Percentiles rank a stretch among this genome's conserved stretches.
phyloP scores from a whole-genome alignment of 2,888 invertebrate species.

The Dynastes maya region DNA sequence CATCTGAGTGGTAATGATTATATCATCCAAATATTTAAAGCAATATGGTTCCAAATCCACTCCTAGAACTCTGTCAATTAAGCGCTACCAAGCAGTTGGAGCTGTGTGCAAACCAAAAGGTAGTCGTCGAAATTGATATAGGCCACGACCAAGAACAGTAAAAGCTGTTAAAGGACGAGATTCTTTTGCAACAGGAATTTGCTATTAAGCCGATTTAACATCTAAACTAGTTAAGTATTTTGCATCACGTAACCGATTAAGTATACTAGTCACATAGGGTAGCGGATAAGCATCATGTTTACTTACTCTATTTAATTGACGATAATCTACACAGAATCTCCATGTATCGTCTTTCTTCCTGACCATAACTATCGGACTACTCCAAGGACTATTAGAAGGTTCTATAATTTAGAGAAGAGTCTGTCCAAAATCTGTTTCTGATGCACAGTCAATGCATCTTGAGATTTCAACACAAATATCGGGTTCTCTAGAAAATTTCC shows the following conservation, averaged over 20 bases:
- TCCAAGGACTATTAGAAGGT: constrained; percentile 55
- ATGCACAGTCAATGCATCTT: background rate
- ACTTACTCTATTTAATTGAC: constrained; percentile 61
- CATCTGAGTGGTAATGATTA: constrained; percentile 1
- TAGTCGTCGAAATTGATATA: constrained; percentile 56
- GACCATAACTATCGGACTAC: constrained; percentile 54
- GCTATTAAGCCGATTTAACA: constrained; percentile 60
- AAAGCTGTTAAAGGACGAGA: constrained; percentile 53
- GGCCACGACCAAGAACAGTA: constrained; percentile 53
- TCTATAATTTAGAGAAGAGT: constrained; percentile 54
- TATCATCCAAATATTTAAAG: background rate
- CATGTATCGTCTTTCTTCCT: constrained; percentile 56
- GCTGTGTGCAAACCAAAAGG: constrained; percentile 61
- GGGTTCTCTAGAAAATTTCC: constrained; percentile 33
- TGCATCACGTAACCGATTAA: constrained; percentile 60
- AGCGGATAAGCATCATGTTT: constrained; percentile 61
- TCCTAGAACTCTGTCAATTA: constrained; percentile 59
- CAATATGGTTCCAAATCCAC: constrained; percentile 42
- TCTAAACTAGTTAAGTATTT: constrained; percentile 62
- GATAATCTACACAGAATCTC: constrained; percentile 61
- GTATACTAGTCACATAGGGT: constrained; percentile 59
- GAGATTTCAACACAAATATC: background rate
- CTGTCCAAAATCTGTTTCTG: constrained; percentile 54
- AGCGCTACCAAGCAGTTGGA: constrained; percentile 58
- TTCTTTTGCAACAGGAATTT: constrained; percentile 54